Percentiles rank a stretch among this genome's conserved stretches.
Evolutionary conservation across 2,113 vertebrate genomes (phyloP).

Genomic region (Myanophis thanlyinensis): DNA sequence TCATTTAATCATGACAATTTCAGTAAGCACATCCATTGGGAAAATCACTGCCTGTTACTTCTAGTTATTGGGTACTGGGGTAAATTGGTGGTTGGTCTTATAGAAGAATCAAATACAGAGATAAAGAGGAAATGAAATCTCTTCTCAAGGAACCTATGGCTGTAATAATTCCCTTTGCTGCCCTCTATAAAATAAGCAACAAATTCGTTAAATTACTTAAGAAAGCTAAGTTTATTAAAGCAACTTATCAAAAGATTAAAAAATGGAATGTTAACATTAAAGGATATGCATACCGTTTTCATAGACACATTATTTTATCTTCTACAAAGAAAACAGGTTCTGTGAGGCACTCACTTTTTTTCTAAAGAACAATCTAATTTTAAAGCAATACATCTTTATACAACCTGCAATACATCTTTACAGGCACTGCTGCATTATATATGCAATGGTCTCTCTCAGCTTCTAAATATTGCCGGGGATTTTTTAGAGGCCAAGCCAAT

Average conservation of each 20-base stretch:
- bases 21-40: background rate
- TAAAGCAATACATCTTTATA: background rate
- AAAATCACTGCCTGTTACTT: background rate
- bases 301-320: background rate
- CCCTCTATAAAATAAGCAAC: background rate
- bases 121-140: background rate
- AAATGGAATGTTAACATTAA: background rate
- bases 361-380: background rate
- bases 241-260: background rate
- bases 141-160: background rate
- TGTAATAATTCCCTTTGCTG: background rate
- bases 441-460: background rate
- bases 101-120: background rate
- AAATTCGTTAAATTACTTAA: background rate
- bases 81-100: background rate
- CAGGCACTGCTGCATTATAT: background rate
- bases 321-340: background rate
- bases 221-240: background rate
- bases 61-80: background rate
- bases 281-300: background rate
- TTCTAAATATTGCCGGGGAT: background rate
- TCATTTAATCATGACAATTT: background rate
- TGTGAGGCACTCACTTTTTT: background rate
- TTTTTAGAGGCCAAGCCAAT: constrained; percentile 1
- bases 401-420: background rate